Percentiles rank a stretch among this genome's conserved stretches.
Evolutionary conservation across 2,113 vertebrate genomes (phyloP).

Genomic region (Tragulus kanchil): DNA sequence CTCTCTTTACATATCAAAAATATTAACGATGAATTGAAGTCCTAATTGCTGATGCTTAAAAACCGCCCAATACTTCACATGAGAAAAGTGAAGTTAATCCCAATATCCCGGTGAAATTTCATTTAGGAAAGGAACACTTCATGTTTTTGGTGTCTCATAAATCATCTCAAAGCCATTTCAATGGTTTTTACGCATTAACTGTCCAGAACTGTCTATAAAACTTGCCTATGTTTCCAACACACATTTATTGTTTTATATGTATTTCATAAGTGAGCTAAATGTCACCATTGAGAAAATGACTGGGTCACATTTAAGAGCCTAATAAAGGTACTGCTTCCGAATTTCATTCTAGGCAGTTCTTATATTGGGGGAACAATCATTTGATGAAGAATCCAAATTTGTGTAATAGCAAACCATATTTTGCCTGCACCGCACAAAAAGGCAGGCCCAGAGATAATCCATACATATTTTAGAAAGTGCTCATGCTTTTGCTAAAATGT

Average conservation of each 20-base stretch:
- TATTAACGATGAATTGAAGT: not conserved
- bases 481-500: slow-evolving; percentile 64
- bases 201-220: slow-evolving; percentile 6
- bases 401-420: slow-evolving; percentile 5
- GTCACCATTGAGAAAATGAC: not conserved
- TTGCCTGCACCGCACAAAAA: not conserved
- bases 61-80: not conserved
- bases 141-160: not conserved
- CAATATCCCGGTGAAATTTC: slow-evolving; percentile 47
- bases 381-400: slow-evolving; percentile 41
- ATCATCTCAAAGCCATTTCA: not conserved
- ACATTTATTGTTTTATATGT: not conserved
- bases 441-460: slow-evolving; percentile 49
- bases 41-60: slow-evolving; percentile 7
- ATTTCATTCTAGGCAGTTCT: not conserved
- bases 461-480: slow-evolving; percentile 53
- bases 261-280: slow-evolving; percentile 11
- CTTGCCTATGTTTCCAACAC: not conserved
- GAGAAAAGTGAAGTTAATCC: slow-evolving; percentile 53
- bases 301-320: slow-evolving; percentile 6
- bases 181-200: not conserved
- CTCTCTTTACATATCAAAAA: slow-evolving; percentile 4
- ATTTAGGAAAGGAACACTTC: not conserved
- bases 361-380: slow-evolving; percentile 24
- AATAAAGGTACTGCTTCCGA: not conserved